Evolutionary conservation across 2,888 invertebrate genomes (phyloP), one percentile per base, ranked within the genome.

Genomic region (Dinocampus coccinellae): DNA sequence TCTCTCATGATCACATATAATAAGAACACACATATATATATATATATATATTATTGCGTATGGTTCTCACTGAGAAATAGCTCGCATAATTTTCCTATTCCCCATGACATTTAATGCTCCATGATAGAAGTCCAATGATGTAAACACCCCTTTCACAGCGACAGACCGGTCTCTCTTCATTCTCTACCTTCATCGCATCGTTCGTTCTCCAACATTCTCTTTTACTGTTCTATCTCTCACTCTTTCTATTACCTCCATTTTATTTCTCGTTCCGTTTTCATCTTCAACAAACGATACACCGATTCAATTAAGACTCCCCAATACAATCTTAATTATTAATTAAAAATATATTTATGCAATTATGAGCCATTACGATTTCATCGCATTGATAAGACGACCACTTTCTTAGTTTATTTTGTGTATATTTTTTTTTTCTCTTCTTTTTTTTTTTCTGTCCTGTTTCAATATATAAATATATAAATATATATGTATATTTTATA

Each of bases 281-380:
- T 69, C 72, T 42, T 65, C 39, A 57, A 67, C 62, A 69, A 61
- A 70, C 75, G 76, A 77, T 80, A 79, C 81, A 81, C 78, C 78
- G 80, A 84, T 85, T 86, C 85, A 85, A 85, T 86, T 85, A 86
- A 82, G 80, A 11, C 9, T 80, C 80, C 79, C 75, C 78, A 76
- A n/a, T n/a, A 80, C 79, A 82, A 85, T 85, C 85, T 83, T 82
- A 82, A 83, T 83, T 81, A 84, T 84, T 85, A 85, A 86, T 86
- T 85, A 84, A 85, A 82, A 82, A 83, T 84, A 83, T 83, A 83
- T 85, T 84, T 84, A 83, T 84, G 81, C 83, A 85, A 84, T 85
- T 85, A 84, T 82, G 79, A 79, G 72, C 81, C 82, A 82, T 84
- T 84, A 83, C 81, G 84, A 84, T 82, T 80, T 77, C 74, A 75